Conservation (phyloP, 2,797 vertebrate species). For the Hoplostethus mediterraneus region DNA sequence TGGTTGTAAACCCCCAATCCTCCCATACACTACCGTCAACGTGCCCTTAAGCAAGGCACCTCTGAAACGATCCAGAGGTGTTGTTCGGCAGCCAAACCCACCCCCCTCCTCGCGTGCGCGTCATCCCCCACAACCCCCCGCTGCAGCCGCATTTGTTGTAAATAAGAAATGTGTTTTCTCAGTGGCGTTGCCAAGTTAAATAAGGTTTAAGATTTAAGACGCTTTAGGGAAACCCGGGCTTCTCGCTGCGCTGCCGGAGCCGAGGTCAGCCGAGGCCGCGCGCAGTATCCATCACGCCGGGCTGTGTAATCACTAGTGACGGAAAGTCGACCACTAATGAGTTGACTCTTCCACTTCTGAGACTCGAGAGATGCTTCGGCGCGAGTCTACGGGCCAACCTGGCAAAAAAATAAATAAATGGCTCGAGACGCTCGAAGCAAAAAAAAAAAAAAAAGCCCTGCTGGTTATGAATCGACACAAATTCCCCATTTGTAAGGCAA, state of each 20-base stretch:
- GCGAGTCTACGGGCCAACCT: conserved; percentile 47
- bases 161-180: conserved; percentile 67
- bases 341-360: conserved; percentile 60
- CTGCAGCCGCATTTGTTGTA: conserved; percentile 57
- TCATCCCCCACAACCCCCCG: conserved; percentile 32
- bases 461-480: conserved; percentile 46
- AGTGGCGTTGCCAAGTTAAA: conserved; percentile 62
- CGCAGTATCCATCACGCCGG: conserved; percentile 58
- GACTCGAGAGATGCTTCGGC: conserved; percentile 55
- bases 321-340: conserved; percentile 65
- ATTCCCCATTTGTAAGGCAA: conserved; percentile 33
- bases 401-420: conserved; percentile 51
- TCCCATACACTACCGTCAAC: conserved; percentile 26
- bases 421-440: conserved; percentile 43
- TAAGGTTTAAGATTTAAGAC: conserved; percentile 68
- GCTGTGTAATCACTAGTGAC: conserved; percentile 62
- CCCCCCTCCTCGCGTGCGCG: conserved; percentile 28
- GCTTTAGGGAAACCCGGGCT: conserved; percentile 59
- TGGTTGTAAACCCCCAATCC: conserved; percentile 43
- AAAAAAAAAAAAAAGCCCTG: conserved; percentile 6
- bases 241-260: conserved; percentile 49
- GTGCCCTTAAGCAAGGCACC: conserved; percentile 43
- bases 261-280: conserved; percentile 61
- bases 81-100: conserved; percentile 50
- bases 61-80: conserved; percentile 52